Conservation (phyloP, 2,113 vertebrate species). For the Haplochromis burtoni region DNA sequence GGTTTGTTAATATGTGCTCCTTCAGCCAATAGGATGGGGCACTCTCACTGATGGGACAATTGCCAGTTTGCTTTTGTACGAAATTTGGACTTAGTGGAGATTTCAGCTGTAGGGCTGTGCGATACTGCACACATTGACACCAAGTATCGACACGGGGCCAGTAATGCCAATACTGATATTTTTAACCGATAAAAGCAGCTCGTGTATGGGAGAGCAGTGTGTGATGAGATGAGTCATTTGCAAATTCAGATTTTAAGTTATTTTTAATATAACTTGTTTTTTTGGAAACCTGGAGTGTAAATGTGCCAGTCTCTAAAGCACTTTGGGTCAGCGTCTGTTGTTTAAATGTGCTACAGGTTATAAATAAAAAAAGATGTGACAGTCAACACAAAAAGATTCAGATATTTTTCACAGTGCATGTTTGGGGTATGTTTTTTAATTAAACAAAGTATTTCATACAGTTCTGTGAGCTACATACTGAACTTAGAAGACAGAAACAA, state of each 20-base stretch:
- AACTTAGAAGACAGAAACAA: neutral
- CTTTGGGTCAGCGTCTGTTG: neutral
- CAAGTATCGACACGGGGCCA: neutral
- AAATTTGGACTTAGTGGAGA: neutral
- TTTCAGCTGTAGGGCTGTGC: neutral
- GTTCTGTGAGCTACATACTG: neutral
- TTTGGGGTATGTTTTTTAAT: neutral
- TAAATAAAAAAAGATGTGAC: neutral
- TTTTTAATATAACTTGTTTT: neutral
- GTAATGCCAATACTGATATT: neutral
- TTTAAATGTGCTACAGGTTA: neutral
- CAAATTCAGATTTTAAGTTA: neutral
- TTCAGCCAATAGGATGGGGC: neutral
- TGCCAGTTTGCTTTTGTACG: neutral
- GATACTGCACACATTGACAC: neutral
- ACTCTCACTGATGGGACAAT: neutral
- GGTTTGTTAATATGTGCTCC: neutral
- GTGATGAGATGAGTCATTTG: neutral
- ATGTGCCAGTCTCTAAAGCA: neutral
- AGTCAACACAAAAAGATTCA: neutral
- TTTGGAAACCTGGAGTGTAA: neutral
- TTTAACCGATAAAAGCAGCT: neutral
- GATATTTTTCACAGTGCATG: neutral
- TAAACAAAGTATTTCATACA: neutral
- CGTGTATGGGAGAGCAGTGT: neutral